A percentile compares a stretch with the other conserved stretches of the same genome.
These are phyloP conservation scores for Caenorhabditis macrosperma DNA, from an alignment of 2,888 invertebrate species.

Conservation along the genomic window DNA sequence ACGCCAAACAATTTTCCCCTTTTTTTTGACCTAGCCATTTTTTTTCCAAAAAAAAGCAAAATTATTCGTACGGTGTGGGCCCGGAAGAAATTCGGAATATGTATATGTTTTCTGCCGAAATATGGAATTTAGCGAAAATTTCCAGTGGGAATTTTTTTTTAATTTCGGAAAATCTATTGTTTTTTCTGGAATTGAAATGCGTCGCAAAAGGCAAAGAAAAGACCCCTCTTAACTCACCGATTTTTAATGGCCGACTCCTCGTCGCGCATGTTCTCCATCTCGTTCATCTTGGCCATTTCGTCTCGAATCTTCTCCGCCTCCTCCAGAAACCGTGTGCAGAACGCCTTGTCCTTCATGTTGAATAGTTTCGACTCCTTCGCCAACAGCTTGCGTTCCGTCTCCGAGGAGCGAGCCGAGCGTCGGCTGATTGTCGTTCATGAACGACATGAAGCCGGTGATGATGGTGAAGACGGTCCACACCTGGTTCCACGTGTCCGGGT, in stretches of 20 bases:
- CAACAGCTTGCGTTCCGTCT: slow-evolving; percentile 81
- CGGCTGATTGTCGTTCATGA: slow-evolving; percentile 92
- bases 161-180: no score
- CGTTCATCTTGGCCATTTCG: slow-evolving; percentile 63
- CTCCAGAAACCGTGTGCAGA: slow-evolving; percentile 95
- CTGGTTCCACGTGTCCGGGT: slow-evolving; percentile 99
- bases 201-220: no score
- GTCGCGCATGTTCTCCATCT: slow-evolving; percentile 36
- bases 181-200: no score
- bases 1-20: no score
- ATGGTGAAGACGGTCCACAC: slow-evolving; percentile 87
- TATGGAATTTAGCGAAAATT: no score
- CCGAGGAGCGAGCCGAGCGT: slow-evolving; percentile 89
- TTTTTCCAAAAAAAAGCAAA: no score
- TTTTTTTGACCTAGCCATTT: no score
- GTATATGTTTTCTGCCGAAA: no score
- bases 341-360: slow-evolving; percentile 86
- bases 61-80: no score
- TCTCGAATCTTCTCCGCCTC: slow-evolving; percentile 85
- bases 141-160: no score
- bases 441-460: slow-evolving; percentile 75
- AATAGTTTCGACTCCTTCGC: slow-evolving; percentile 86
- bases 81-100: no score
- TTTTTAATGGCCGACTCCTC: slow-evolving; percentile 31
- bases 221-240: no score